Evolutionary conservation across 2,888 invertebrate genomes (phyloP).

Genomic region (Gymnosoma rotundatum): DNA sequence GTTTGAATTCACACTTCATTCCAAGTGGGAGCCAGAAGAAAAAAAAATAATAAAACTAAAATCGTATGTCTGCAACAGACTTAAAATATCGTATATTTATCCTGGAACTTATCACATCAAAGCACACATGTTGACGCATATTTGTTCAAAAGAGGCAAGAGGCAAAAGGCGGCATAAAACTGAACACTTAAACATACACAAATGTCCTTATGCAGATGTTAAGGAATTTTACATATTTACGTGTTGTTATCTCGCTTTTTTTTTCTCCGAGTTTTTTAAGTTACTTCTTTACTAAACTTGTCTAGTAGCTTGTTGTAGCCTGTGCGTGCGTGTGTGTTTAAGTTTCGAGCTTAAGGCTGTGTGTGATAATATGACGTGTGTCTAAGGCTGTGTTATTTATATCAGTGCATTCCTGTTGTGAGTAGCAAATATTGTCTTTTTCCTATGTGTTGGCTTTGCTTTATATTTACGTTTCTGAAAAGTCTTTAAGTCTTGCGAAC

Average conservation of each 20-base stretch:
- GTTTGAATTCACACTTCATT: constrained; percentile 18
- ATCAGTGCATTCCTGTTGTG: no score
- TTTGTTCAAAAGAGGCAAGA: no score
- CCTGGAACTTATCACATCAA: constrained; percentile 14
- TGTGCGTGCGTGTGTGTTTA: background rate
- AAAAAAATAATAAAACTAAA: background rate
- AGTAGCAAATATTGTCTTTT: no score
- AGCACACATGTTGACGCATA: background rate
- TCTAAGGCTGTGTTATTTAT: no score
- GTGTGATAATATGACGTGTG: background rate
- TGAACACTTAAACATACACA: background rate
- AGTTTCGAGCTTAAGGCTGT: background rate
- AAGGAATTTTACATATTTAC: background rate
- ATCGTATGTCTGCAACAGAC: constrained; percentile 38
- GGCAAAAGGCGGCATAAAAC: background rate
- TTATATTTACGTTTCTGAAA: no score
- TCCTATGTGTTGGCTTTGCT: no score
- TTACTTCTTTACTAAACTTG: no score
- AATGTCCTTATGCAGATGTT: background rate
- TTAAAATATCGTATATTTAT: constrained; percentile 44
- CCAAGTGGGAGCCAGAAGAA: background rate
- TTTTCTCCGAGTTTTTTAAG: no score
- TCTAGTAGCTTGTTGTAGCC: no score
- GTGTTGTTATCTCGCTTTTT: background rate
- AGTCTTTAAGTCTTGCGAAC: no score